These are phyloP conservation scores for Barnardius zonarius DNA, from an alignment of 2,113 vertebrate genomes.

Conservation along the genomic window DNA sequence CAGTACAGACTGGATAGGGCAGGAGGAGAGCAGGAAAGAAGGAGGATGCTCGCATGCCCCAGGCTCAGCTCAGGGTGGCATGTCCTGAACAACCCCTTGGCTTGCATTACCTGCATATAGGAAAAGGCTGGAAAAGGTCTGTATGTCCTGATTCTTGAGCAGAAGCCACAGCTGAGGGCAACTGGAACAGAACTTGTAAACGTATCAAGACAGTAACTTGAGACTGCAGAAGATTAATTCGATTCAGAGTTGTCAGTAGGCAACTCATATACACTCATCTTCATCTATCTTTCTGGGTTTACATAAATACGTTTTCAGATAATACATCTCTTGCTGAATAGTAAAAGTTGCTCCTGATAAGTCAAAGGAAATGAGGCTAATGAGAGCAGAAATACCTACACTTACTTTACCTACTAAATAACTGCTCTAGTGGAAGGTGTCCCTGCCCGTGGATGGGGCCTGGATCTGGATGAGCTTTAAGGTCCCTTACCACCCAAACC, in stretches of 20 bases:
- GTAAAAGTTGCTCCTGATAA: not conserved
- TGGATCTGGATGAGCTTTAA: not conserved
- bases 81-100: not conserved
- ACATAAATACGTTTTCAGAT: not conserved
- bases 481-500: not conserved
- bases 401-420: not conserved
- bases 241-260: not conserved
- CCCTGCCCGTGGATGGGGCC: not conserved
- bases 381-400: not conserved
- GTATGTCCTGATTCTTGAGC: not conserved
- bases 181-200: not conserved
- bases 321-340: not conserved
- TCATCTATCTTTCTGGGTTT: not conserved
- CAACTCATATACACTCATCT: not conserved
- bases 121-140: not conserved
- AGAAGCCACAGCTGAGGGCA: not conserved
- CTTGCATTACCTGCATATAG: rapidly evolving
- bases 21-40: rapidly evolving
- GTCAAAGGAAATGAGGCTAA: not conserved
- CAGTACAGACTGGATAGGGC: not conserved
- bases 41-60: not conserved
- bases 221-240: not conserved
- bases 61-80: not conserved
- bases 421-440: not conserved
- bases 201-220: not conserved